Evolutionary conservation across 2,888 invertebrate genomes (phyloP).

Genomic region (Maniola hyperantus): DNA sequence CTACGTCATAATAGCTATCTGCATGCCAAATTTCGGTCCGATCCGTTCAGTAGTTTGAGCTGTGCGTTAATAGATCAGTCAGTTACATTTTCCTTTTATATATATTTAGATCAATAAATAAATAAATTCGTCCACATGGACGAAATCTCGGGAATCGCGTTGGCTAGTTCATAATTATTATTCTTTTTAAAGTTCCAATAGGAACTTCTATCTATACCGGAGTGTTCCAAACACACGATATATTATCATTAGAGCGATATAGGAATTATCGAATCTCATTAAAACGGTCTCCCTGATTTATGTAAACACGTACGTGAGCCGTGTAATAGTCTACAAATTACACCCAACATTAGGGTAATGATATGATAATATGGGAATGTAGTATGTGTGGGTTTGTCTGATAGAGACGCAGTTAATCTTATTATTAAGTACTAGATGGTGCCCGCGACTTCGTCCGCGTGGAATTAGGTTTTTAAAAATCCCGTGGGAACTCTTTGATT

Average conservation of each 20-base stretch:
- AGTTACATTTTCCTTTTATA: too few species aligned
- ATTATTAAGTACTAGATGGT: slow-evolving; percentile 14
- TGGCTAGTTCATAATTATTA: too few species aligned
- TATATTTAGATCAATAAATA: too few species aligned
- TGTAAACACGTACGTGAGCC: slow-evolving; percentile 39
- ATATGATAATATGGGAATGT: slow-evolving; percentile 36
- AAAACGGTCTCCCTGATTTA: slow-evolving; percentile 47
- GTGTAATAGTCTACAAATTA: slow-evolving; percentile 45
- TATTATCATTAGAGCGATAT: slow-evolving; percentile 50
- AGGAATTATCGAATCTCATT: slow-evolving; percentile 47
- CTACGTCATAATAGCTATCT: too few species aligned
- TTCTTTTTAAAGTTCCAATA: slow-evolving; percentile 35
- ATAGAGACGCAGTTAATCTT: slow-evolving; percentile 16
- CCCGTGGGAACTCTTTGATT: too few species aligned
- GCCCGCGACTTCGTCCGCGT: too few species aligned
- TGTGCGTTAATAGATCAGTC: background rate
- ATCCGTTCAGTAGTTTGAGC: too few species aligned
- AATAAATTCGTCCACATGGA: too few species aligned
- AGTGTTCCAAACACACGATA: slow-evolving; percentile 43
- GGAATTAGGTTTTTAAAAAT: too few species aligned
- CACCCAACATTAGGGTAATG: slow-evolving; percentile 41
- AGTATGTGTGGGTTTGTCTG: slow-evolving; percentile 17
- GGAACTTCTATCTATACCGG: slow-evolving; percentile 7
- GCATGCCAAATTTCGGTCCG: too few species aligned
- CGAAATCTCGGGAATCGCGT: too few species aligned